A percentile compares a stretch with the other conserved stretches of the same genome.
Conservation (phyloP, 2,888 invertebrate species). For the Onchidella celtica region DNA sequence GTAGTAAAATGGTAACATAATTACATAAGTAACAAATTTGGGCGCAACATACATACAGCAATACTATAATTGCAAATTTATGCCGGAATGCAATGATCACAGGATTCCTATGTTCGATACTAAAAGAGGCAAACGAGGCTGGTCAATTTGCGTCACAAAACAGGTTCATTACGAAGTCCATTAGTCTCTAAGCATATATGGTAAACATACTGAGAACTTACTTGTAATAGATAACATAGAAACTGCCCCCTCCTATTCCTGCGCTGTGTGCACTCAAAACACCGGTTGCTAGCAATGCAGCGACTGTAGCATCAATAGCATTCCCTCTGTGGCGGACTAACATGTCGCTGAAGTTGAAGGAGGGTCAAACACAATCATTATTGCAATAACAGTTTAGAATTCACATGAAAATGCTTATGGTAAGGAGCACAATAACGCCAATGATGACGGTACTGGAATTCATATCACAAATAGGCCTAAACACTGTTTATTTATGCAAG, state of each 20-base stretch:
- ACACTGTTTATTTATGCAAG: not conserved
- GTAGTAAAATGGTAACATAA: too few species aligned
- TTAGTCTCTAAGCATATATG: too few species aligned
- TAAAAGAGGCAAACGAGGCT: too few species aligned
- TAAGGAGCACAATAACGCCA: not conserved
- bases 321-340: constrained; percentile 41
- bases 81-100: too few species aligned
- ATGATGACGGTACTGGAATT: too few species aligned
- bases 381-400: not conserved
- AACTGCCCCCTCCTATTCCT: constrained; percentile 50
- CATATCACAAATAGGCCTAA: too few species aligned
- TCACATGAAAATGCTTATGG: not conserved
- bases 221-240: constrained; percentile 44
- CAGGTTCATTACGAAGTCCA: too few species aligned
- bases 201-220: constrained; percentile 13
- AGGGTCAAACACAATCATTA: not conserved
- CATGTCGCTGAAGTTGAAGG: constrained; percentile 29
- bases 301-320: constrained; percentile 46
- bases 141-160: too few species aligned
- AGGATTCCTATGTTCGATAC: too few species aligned
- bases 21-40: too few species aligned
- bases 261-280: constrained; percentile 47
- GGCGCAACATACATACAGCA: too few species aligned
- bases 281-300: constrained; percentile 42
- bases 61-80: too few species aligned